Base-by-base conservation (phyloP, 2,888 invertebrate species). In the Asteroscopus sphinx region DNA sequence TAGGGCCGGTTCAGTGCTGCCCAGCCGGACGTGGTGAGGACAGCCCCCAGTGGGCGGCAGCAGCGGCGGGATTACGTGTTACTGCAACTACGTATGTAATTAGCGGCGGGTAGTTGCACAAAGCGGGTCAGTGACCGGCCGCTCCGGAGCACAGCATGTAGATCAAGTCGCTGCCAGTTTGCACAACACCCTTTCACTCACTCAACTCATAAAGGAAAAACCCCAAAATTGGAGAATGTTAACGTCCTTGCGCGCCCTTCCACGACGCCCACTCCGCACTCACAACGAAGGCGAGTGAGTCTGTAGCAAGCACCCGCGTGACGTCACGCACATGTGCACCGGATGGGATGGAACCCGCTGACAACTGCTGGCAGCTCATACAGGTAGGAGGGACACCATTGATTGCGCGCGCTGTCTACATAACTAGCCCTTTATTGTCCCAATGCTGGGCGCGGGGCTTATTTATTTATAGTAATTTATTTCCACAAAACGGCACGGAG, bases 141-240 rank as follows among this genome's bases (percentile, higher is more conserved):
- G 39, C 25, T 21, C n/a, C 39, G n/a, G 1, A 3, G 36, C 9
- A 26, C 6, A 13, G 9, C 3, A 16, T 28, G 32, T 25, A 21
- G 42, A 25, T n/a, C 15, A 25, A 12, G n/a, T n/a, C n/a, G 63
- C 56, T 25, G 49, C 36, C 26, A 44, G 63, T 77, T 83, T 81
- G 70, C 82, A 76, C 77, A 82, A 81, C 72, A 75, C 75, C 83
- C 85, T 85, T 83, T 85, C 85, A 83, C 85, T 40, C 40, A 57
- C 51, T 70, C 6, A 75, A 75, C 49, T 68, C 72, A 76, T 52
- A 51, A 58, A 48, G 80, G 79, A 76, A 81, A 79, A 79, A 68
- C 65, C 73, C 79, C 75, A 63, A 68, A 75, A 42, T 32, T 37
- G 68, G 63, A 53, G 73, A 75, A 60, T 73, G 77, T 64, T 44